Conservation (phyloP, 2,888 invertebrate species). For the Drosophila algonquin region DNA sequence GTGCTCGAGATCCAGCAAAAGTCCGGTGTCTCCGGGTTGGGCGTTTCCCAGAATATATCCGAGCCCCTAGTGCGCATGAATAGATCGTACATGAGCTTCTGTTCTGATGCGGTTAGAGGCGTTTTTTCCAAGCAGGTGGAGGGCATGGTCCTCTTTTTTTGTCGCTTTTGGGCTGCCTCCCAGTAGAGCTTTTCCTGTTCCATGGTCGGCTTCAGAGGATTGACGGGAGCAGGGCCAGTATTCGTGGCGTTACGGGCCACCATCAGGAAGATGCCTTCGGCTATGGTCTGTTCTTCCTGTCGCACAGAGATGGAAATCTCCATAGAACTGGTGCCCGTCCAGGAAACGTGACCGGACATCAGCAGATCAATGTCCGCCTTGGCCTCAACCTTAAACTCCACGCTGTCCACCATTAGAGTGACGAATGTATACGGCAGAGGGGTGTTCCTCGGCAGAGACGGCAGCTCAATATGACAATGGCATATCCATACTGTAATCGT, state of each 20-base stretch:
- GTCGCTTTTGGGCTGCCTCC: constrained; percentile 85
- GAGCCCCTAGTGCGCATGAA: constrained; percentile 86
- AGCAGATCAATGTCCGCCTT: constrained; percentile 87
- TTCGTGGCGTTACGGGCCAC: constrained; percentile 88
- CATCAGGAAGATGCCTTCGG: constrained; percentile 88
- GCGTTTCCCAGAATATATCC: constrained; percentile 75
- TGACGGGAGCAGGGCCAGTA: constrained; percentile 85
- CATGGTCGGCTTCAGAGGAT: constrained; percentile 85
- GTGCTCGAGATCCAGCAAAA: constrained; percentile 87
- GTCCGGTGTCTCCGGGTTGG: constrained; percentile 84
- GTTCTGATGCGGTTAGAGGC: constrained; percentile 87
- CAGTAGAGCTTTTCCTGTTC: constrained; percentile 86
- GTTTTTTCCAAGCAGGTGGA: constrained; percentile 82
- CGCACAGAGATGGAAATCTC: constrained; percentile 89
- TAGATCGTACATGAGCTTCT: constrained; percentile 87
- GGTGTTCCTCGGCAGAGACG: constrained; percentile 85
- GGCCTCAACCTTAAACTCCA: constrained; percentile 85
- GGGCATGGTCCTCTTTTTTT: constrained; percentile 84
- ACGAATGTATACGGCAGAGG: constrained; percentile 88
- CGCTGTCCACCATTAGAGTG: constrained; percentile 84
- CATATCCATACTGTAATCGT: constrained; percentile 87
- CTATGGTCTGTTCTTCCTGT: constrained; percentile 85
- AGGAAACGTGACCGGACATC: constrained; percentile 89
- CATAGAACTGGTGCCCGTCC: constrained; percentile 89
- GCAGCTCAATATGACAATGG: constrained; percentile 87